These are phyloP conservation scores for Arnoldichthys spilopterus DNA, from an alignment of 2,797 vertebrate genomes.

Conservation along the genomic window DNA sequence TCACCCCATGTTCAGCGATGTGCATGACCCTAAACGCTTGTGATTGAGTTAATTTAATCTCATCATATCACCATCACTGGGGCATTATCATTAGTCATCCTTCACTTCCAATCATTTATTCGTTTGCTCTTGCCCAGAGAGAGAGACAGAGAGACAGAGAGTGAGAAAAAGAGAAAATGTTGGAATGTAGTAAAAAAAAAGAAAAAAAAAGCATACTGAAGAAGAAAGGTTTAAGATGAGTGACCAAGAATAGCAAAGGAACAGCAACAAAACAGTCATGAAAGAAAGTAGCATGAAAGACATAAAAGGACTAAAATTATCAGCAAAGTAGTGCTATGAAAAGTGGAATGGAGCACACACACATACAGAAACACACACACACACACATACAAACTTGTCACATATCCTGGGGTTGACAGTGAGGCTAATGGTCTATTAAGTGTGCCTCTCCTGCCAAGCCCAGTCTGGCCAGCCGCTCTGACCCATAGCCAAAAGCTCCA, in stretches of 20 bases:
- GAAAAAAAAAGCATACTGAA: conserved; percentile 11
- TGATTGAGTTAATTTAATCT: conserved; percentile 55
- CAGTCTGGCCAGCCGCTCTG: conserved; percentile 34
- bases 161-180: conserved; percentile 4
- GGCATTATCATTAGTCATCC: conserved; percentile 53
- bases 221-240: neutral
- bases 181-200: neutral
- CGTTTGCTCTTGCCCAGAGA: conserved; percentile 36
- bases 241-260: conserved; percentile 2
- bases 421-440: conserved; percentile 55
- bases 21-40: conserved; percentile 54
- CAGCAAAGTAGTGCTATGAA: conserved; percentile 1
- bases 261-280: neutral
- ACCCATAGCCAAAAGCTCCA: conserved; percentile 45
- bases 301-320: neutral
- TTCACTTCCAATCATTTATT: conserved; percentile 48
- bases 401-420: conserved; percentile 23
- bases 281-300: conserved; percentile 6
- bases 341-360: neutral
- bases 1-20: conserved; percentile 20
- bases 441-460: conserved; percentile 34
- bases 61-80: conserved; percentile 55
- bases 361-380: neutral
- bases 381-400: conserved; percentile 23
- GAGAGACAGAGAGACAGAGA: conserved; percentile 1